Base-by-base conservation (phyloP, 2,113 vertebrate species). In the Scophthalmus maximus region DNA sequence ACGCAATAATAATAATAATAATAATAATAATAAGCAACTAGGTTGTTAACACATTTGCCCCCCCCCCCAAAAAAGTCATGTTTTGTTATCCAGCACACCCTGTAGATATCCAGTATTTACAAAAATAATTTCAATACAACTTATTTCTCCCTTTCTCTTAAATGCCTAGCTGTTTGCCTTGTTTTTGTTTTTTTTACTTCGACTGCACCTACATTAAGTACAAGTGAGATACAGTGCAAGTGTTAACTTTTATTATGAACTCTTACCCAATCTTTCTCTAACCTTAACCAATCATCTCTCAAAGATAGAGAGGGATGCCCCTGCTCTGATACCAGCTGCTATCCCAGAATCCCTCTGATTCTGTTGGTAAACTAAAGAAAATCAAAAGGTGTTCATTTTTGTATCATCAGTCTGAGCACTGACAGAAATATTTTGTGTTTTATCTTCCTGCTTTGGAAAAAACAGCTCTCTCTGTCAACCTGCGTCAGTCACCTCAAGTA, bases 401-500 rank as follows among this genome's bases (percentile, higher is more conserved):
- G 18, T 55, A 20, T 55, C 29, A 20, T 55, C 9, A 11, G 29
- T 20, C 29, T 51, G 12, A 22, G 25, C 60, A 30, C 4, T 15
- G 36, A 34, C n/a, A 9, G 11, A 42, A 32, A 29, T 40, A n/a
- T 50, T 57, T 50, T 32, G 32, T 58, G 47, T 38, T 42, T 47
- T 40, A 11, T 49, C 47, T 57, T 64, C 29, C 14, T 36, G 34
- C n/a, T 36, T 36, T 36, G 11, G 11, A 12, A 36, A 12, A 9
- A 36, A 5, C 22, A 29, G 36, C 29, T 56, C 17, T 52, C 15
- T 50, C 14, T 38, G 50, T 55, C 61, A 80, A 32, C 53, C n/a
- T n/a, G n/a, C n/a, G n/a, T n/a, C n/a, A n/a, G n/a, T n/a, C n/a
- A 74, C 32, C 70, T 60, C 30, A 12, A 32, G 47, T 63, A 23